phyloP scores from a whole-genome alignment of 2,797 vertebrate species.

The Otus scops region DNA sequence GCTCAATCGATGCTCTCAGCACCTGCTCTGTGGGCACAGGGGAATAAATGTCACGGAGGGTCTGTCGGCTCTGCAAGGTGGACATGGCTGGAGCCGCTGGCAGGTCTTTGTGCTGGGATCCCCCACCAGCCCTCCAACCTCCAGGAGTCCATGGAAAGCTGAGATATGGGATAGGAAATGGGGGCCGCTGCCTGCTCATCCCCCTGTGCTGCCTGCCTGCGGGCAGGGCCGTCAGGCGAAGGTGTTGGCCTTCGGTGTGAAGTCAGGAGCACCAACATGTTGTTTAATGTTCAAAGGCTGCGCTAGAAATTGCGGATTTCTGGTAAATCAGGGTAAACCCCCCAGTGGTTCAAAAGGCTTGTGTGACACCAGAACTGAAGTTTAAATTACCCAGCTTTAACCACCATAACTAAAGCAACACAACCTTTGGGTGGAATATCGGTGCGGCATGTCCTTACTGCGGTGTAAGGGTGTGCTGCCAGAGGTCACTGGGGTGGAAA shows the following conservation, averaged over 20 bases:
- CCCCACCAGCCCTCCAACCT: not conserved
- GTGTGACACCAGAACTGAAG: not conserved
- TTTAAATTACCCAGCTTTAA: not conserved
- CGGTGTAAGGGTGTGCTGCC: fast-evolving
- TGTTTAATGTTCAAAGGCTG: not conserved
- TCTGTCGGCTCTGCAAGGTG: not conserved
- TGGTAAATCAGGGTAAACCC: not conserved
- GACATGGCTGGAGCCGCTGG: fast-evolving
- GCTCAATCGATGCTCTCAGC: fast-evolving
- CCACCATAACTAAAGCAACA: not conserved
- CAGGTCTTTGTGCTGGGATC: not conserved
- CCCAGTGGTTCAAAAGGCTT: not conserved
- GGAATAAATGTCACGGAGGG: not conserved
- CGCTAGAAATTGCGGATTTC: not conserved
- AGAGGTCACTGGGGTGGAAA: not conserved
- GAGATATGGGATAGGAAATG: fast-evolving
- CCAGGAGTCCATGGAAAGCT: not conserved
- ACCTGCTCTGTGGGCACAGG: not conserved
- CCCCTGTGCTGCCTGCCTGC: not conserved
- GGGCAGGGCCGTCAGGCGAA: fast-evolving
- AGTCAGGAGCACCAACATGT: fast-evolving
- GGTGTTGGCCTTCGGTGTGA: fast-evolving
- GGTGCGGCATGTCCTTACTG: fast-evolving
- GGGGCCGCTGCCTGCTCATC: not conserved
- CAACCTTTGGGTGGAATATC: not conserved